phyloP scores from a whole-genome alignment of 2,888 invertebrate species.

The Iselma pallidipennis region DNA sequence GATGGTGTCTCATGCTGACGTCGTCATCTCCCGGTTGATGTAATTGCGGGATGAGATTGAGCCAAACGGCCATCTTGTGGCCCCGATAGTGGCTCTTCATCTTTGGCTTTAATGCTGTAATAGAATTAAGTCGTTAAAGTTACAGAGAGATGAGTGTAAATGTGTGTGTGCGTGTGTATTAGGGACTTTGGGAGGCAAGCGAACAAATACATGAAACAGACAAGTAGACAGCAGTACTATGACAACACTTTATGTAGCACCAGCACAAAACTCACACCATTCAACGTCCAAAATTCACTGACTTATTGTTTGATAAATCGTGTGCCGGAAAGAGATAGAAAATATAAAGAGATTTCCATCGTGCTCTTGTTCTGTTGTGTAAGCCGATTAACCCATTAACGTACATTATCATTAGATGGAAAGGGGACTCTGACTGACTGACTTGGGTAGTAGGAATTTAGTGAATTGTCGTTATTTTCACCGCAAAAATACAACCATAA shows the following conservation, averaged over 20 bases:
- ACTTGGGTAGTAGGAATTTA: too few relatives aligned
- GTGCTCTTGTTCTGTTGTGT: conserved; percentile 38
- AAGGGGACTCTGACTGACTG: too few relatives aligned
- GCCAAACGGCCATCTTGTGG: conserved; percentile 88
- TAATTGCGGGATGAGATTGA: conserved; percentile 82
- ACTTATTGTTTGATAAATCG: conserved; percentile 31
- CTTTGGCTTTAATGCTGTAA: conserved; percentile 69
- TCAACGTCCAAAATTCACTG: background rate
- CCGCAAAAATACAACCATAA: too few relatives aligned
- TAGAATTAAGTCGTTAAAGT: conserved; percentile 37
- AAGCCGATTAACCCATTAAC: conserved; percentile 38
- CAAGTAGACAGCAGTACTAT: too few relatives aligned
- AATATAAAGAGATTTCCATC: conserved; percentile 18
- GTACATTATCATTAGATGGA: conserved; percentile 31
- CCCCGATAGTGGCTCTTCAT: conserved; percentile 85
- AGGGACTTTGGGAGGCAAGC: too few relatives aligned
- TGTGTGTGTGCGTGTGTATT: conserved; percentile 14
- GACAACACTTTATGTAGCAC: too few relatives aligned
- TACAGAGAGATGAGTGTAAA: conserved; percentile 24
- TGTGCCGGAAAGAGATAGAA: conserved; percentile 25
- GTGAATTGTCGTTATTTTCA: too few relatives aligned
- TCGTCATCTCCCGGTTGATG: conserved; percentile 77
- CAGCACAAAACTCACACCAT: too few relatives aligned
- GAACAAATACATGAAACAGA: too few relatives aligned
- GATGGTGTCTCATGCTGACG: conserved; percentile 73